Percentiles rank a stretch among this genome's conserved stretches.
Conservation (phyloP, 2,113 vertebrate species). For the Stictonetta naevosa region DNA sequence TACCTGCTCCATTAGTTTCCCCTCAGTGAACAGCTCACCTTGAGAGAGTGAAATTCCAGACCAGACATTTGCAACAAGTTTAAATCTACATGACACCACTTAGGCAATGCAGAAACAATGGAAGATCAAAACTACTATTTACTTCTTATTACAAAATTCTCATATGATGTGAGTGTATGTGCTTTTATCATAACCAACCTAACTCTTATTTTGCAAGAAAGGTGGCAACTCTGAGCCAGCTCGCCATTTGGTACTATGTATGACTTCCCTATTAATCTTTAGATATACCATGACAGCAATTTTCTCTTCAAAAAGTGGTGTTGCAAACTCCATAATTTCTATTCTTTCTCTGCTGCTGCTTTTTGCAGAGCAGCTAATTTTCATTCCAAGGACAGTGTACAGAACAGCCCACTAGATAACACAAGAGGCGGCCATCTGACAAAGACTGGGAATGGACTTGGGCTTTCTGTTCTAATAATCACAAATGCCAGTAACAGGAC, state of each 20-base stretch:
- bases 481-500: background rate
- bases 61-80: background rate
- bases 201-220: background rate
- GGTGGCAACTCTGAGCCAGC: background rate
- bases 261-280: background rate
- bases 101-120: background rate
- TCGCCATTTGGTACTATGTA: background rate
- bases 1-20: background rate
- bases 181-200: background rate
- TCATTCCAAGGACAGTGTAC: background rate
- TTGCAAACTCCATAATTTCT: background rate
- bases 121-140: background rate
- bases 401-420: background rate
- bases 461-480: conserved; percentile 46
- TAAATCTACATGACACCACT: too few relatives aligned
- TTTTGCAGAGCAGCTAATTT: conserved; percentile 14
- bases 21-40: background rate
- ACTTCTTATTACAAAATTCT: background rate
- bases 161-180: background rate
- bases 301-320: background rate
- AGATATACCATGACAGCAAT: background rate
- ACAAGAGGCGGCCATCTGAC: background rate
- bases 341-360: background rate
- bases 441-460: conserved; percentile 3
- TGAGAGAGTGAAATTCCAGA: background rate